Evolutionary conservation across 2,113 vertebrate genomes (phyloP), one percentile per base, ranked within the genome.

Genomic region (Entomyzon cyanotis): DNA sequence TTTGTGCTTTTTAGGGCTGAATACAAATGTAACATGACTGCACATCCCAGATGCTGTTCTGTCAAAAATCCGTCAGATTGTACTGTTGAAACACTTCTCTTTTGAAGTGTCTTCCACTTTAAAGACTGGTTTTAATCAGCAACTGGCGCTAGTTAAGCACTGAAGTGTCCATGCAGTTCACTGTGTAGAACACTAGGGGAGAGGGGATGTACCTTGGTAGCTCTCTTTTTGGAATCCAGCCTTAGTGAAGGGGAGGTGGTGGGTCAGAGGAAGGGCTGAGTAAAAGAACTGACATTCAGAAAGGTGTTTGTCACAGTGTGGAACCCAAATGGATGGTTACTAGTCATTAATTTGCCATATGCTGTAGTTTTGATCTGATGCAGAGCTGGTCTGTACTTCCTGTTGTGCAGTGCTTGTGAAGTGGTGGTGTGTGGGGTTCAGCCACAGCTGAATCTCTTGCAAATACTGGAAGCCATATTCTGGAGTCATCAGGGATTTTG

Each of bases 61-160:
- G 47, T 92, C 19, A 70, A 44, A 77, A 89, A 87, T 81, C 52
- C 60, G 41, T 94, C 83, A 63, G 80, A 44, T 15, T 68, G 56
- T 70, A 64, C 30, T 55, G 39, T 84, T 93, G 86, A 92, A 95
- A 59, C 27, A 8, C 64, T 90, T 92, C 12, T 62, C 33, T 80
- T 88, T 65, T 86, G 55, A 89, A 94, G 58, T 67, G 42, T 81
- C 68, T 92, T 93, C 59, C 37, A 14, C 63, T 96, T 90, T 67
- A 70, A 81, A 81, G 33, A 39, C 33, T 69, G 21, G 11, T 87
- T 89, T 84, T 75, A 90, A 89, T 96, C 60, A 85, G 65, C 65
- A 70, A 8, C 35, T 81, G 63, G 6, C 74, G 44, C 70, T 86
- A 65, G 21, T 70, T 90, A 81, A 88, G 64, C 46, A 27, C 5